Conservation (phyloP, 2,888 invertebrate genomes). For the Mimas tiliae region DNA sequence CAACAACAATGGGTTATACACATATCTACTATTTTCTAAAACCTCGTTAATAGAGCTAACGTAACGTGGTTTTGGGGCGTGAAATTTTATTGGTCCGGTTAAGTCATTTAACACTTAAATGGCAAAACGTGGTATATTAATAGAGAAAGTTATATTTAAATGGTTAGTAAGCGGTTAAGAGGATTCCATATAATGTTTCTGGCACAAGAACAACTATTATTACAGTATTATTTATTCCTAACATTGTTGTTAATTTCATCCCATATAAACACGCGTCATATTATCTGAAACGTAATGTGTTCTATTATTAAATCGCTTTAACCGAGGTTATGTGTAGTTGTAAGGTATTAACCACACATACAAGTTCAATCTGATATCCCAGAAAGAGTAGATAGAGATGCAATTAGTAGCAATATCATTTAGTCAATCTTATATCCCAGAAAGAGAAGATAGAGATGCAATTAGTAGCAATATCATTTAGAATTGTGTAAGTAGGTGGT, state of each 20-base stretch:
- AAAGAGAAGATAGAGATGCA: too few relatives aligned
- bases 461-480: too few relatives aligned
- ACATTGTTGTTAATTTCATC: background rate
- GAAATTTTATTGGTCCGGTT: background rate
- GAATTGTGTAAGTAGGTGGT: too few relatives aligned
- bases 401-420: too few relatives aligned
- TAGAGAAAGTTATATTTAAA: slow-evolving; percentile 17
- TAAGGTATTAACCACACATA: too few relatives aligned
- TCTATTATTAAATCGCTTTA: background rate
- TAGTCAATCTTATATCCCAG: too few relatives aligned
- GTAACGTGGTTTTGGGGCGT: background rate
- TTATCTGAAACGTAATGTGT: background rate
- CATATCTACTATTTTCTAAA: background rate
- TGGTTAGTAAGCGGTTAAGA: slow-evolving; percentile 36
- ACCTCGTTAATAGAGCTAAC: background rate
- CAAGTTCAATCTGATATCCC: too few relatives aligned
- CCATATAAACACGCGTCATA: background rate
- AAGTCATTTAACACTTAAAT: background rate
- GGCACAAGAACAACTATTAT: slow-evolving; percentile 31
- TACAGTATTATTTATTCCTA: slow-evolving; percentile 3
- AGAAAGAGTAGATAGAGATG: too few relatives aligned
- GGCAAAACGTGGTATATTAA: slow-evolving; percentile 6
- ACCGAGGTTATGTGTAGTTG: too few relatives aligned
- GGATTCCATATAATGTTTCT: slow-evolving; percentile 42
- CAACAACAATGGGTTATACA: too few relatives aligned